These are phyloP conservation scores for Lasioglossum baleicum DNA, from an alignment of 1,140 invertebrate genomes.

Conservation along the genomic window DNA sequence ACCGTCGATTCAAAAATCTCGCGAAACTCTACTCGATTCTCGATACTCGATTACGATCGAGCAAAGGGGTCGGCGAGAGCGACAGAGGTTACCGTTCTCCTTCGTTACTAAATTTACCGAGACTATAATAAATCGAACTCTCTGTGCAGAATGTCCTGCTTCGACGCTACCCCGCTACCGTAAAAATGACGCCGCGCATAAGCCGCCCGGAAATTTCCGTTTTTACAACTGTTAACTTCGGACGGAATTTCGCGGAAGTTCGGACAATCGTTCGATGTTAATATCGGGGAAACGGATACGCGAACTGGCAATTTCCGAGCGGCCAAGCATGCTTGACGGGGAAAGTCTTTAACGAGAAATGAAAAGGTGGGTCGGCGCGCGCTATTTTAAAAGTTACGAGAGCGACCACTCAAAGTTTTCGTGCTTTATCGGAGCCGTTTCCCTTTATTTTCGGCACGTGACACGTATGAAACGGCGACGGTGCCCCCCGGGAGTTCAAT, in stretches of 20 bases:
- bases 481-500: neutral
- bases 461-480: neutral
- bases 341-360: neutral
- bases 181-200: too few relatives aligned
- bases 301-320: conserved; percentile 1
- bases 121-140: neutral
- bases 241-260: neutral
- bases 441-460: neutral
- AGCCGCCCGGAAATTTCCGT: too few relatives aligned
- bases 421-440: neutral
- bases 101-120: too few relatives aligned
- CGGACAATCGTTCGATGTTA: neutral
- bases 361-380: neutral
- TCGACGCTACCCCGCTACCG: too few relatives aligned
- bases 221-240: too few relatives aligned
- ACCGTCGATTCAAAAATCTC: too few relatives aligned
- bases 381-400: conserved; percentile 4
- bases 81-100: too few relatives aligned
- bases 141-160: neutral
- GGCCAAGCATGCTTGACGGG: conserved; percentile 6
- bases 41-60: too few relatives aligned
- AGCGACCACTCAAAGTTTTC: conserved; percentile 1
- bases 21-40: too few relatives aligned
- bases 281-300: neutral
- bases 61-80: too few relatives aligned